Conservation (phyloP, 2,113 vertebrate species). For the Ageneiosus marmoratus region DNA sequence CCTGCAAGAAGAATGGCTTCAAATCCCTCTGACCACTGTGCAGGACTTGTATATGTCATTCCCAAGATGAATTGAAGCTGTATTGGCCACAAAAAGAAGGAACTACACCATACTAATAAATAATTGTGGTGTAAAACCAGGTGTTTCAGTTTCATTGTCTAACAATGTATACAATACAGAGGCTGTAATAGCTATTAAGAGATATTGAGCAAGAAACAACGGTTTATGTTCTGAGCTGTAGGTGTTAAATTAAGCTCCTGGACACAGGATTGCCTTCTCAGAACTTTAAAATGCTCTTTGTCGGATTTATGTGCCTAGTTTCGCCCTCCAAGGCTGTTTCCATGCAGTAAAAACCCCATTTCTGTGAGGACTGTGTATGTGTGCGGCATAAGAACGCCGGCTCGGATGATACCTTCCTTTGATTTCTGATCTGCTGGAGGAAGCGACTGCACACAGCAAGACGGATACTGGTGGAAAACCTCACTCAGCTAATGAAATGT, state of each 20-base stretch:
- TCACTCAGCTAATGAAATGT: background rate
- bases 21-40: too few relatives aligned
- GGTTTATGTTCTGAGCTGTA: constrained; percentile 35
- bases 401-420: background rate
- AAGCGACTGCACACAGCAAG: background rate
- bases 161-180: background rate
- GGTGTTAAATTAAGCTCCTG: constrained; percentile 49
- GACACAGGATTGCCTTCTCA: background rate
- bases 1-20: too few relatives aligned
- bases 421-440: constrained; percentile 1
- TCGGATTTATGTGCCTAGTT: constrained; percentile 6
- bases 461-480: background rate
- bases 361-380: background rate
- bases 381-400: background rate
- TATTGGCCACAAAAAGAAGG: too few relatives aligned
- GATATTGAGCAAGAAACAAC: constrained; percentile 16
- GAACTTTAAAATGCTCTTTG: constrained; percentile 28
- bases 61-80: too few relatives aligned
- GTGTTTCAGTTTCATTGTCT: too few relatives aligned
- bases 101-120: too few relatives aligned
- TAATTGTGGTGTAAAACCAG: too few relatives aligned
- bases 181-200: constrained; percentile 26
- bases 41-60: too few relatives aligned
- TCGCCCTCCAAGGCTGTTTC: constrained; percentile 3
- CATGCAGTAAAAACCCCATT: background rate